A percentile compares a stretch with the other conserved stretches of the same genome.
phyloP scores from a whole-genome alignment of 2,888 invertebrate species.

The Plusia festucae region DNA sequence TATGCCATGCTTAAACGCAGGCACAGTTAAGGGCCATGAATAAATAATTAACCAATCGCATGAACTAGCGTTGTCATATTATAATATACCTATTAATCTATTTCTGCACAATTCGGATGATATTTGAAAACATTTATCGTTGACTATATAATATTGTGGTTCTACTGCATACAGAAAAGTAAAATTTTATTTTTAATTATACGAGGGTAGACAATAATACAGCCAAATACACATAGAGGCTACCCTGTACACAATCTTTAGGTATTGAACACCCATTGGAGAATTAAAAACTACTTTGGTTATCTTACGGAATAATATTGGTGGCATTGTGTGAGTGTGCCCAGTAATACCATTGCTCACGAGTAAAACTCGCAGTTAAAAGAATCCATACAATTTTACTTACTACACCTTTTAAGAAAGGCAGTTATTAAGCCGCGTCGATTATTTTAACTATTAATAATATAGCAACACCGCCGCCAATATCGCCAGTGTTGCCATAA shows the following conservation, averaged over 20 bases:
- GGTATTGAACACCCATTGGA: background rate
- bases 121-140: background rate
- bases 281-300: conserved; percentile 6
- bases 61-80: background rate
- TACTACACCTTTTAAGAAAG: conserved; percentile 65
- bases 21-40: too few species aligned
- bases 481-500: conserved; percentile 24
- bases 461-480: conserved; percentile 36
- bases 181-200: background rate
- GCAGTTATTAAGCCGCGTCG: conserved; percentile 55
- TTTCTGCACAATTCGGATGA: background rate
- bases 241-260: background rate
- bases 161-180: background rate
- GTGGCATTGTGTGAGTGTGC: background rate
- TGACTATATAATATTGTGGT: background rate
- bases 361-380: background rate
- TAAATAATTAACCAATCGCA: background rate
- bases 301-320: background rate
- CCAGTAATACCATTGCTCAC: background rate
- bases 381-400: conserved; percentile 22
- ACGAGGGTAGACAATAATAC: background rate
- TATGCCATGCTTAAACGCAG: too few species aligned
- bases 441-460: conserved; percentile 38
- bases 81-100: background rate
- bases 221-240: conserved; percentile 3